A percentile compares a stretch with the other conserved stretches of the same genome.
phyloP scores from a whole-genome alignment of 1,140 invertebrate species.

The Helicoverpa zea region DNA sequence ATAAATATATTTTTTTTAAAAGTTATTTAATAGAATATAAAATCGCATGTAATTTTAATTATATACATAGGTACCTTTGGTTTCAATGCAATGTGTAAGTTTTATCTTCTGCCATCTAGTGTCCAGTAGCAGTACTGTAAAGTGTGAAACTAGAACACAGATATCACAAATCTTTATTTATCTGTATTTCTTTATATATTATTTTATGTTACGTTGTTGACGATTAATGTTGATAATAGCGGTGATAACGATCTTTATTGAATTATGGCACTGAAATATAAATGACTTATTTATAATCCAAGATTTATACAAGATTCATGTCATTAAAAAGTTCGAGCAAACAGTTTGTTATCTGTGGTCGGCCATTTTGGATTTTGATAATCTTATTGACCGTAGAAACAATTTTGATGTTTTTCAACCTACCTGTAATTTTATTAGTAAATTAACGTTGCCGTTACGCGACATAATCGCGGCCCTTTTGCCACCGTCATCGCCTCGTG shows the following conservation, averaged over 20 bases:
- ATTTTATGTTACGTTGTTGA: too few relatives aligned
- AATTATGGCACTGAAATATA: too few relatives aligned
- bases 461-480: slow-evolving; percentile 58
- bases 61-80: too few relatives aligned
- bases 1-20: too few relatives aligned
- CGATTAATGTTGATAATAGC: too few relatives aligned
- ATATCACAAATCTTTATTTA: too few relatives aligned
- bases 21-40: too few relatives aligned
- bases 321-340: not conserved
- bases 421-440: slow-evolving; percentile 76
- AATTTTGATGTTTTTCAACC: slow-evolving; percentile 77
- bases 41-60: not conserved
- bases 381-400: slow-evolving; percentile 72
- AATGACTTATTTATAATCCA: not conserved
- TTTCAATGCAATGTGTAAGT: not conserved
- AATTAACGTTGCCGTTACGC: slow-evolving; percentile 61
- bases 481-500: slow-evolving; percentile 55
- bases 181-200: too few relatives aligned
- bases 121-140: slow-evolving; percentile 3
- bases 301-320: not conserved
- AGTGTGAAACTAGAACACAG: not conserved
- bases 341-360: slow-evolving; percentile 68
- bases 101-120: slow-evolving; percentile 16
- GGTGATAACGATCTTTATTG: too few relatives aligned
- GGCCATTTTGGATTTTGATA: slow-evolving; percentile 82